Percentiles rank a stretch among this genome's conserved stretches.
Conservation (phyloP, 2,113 vertebrate species). For the Charadrius vociferus region DNA sequence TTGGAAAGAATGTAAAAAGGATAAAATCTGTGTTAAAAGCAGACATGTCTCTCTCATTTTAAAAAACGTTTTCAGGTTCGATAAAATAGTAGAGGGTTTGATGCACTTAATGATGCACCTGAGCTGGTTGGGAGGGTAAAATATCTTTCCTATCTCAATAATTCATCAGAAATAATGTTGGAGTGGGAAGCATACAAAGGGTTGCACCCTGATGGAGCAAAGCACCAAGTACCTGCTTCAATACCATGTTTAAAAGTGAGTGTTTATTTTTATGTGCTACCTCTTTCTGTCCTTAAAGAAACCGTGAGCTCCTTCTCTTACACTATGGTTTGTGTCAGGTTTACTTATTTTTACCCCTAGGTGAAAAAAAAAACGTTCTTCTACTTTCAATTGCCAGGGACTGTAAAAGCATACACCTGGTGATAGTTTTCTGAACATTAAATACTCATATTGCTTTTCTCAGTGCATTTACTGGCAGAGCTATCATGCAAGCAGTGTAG, state of each 20-base stretch:
- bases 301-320: background rate
- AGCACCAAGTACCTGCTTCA: background rate
- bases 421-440: background rate
- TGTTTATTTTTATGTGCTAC: background rate
- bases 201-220: background rate
- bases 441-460: background rate
- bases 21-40: slow-evolving; percentile 22
- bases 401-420: background rate
- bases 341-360: background rate
- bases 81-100: background rate
- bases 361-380: background rate
- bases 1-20: background rate
- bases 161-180: slow-evolving; percentile 48
- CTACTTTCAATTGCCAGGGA: background rate
- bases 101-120: slow-evolving; percentile 17
- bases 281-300: background rate
- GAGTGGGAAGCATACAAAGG: background rate
- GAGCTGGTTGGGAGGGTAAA: background rate
- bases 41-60: background rate
- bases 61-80: background rate
- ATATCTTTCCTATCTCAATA: slow-evolving; percentile 30
- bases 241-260: background rate
- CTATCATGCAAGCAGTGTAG: background rate
- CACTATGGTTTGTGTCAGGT: background rate
- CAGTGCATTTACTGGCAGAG: background rate